Evolutionary conservation across 2,888 invertebrate species (phyloP).

Genomic region (Dasypolia templi): DNA sequence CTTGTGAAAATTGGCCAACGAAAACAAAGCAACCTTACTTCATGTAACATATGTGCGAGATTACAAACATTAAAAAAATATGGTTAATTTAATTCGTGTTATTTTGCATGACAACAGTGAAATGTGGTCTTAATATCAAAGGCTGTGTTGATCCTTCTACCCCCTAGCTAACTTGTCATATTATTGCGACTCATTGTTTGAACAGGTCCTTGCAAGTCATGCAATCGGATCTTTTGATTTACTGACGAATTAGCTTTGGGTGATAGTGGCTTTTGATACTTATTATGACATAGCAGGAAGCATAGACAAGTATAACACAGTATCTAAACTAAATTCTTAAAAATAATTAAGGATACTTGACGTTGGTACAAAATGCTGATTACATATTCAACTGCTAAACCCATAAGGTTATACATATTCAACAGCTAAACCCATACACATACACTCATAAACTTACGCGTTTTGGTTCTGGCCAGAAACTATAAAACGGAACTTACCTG

Average conservation of each 20-base stretch:
- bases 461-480: not conserved
- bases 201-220: conserved; percentile 59
- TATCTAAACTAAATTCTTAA: not conserved
- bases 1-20: not conserved
- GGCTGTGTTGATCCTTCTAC: conserved; percentile 68
- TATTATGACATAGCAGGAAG: conserved; percentile 25
- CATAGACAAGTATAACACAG: not conserved
- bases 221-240: conserved; percentile 50
- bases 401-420: not conserved
- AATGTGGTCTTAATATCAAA: conserved; percentile 33
- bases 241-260: conserved; percentile 23
- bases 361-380: not conserved
- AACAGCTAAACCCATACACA: not conserved
- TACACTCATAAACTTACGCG: not conserved
- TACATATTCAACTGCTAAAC: not conserved
- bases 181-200: conserved; percentile 65
- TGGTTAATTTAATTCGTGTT: not conserved
- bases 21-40: not conserved
- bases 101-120: conserved; percentile 16
- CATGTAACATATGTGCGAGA: not conserved
- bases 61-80: not conserved
- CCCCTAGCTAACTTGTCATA: conserved; percentile 64
- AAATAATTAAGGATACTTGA: not conserved
- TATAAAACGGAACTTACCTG: not conserved
- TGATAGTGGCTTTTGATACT: conserved; percentile 26